Evolutionary conservation across 2,113 vertebrate species (phyloP).

Genomic region (Microtus richardsoni): DNA sequence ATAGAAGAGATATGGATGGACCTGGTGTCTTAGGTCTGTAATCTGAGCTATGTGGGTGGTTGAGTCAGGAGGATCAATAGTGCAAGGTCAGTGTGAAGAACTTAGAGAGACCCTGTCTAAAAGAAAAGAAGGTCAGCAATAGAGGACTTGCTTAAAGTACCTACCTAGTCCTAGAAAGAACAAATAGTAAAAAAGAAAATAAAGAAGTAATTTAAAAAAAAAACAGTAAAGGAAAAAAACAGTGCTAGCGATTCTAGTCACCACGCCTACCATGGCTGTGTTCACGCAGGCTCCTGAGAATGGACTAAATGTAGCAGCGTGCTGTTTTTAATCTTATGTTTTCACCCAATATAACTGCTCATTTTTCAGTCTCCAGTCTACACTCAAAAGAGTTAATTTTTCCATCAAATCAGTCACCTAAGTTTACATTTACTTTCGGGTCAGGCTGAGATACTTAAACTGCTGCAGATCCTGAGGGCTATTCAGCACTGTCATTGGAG

Average conservation of each 20-base stretch:
- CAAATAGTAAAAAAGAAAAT: not conserved
- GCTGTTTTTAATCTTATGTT: not conserved
- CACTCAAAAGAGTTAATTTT: not conserved
- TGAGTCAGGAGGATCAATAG: not conserved
- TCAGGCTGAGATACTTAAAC: not conserved
- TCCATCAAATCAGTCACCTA: not conserved
- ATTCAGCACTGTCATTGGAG: not conserved
- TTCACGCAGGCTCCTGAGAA: not conserved
- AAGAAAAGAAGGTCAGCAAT: not conserved
- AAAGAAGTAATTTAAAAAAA: not conserved
- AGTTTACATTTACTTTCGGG: not conserved
- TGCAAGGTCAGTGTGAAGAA: not conserved
- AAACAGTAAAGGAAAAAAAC: not conserved
- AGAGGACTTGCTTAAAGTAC: not conserved
- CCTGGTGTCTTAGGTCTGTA: no score
- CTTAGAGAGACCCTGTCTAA: not conserved
- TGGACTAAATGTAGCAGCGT: not conserved
- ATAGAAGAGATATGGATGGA: not conserved
- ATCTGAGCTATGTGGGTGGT: not conserved
- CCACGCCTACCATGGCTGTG: fast-evolving
- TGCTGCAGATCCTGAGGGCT: not conserved
- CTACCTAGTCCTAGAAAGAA: not conserved
- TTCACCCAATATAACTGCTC: not conserved
- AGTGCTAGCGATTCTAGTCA: not conserved
- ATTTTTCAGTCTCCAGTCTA: not conserved